Evolutionary conservation across 2,113 vertebrate species (phyloP).

Genomic region (Patagioenas fasciata): DNA sequence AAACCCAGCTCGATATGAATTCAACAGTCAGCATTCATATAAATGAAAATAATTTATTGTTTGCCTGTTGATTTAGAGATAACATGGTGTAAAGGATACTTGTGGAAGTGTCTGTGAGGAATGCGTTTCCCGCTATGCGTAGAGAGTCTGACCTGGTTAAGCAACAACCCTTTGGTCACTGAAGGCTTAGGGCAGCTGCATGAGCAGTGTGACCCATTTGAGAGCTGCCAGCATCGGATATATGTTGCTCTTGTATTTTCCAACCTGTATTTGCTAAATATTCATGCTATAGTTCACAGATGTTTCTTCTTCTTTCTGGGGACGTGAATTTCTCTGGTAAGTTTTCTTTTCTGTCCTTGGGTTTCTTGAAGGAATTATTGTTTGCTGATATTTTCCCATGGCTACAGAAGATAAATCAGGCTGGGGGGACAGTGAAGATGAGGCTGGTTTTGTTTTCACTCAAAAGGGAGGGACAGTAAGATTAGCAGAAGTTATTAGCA

Average conservation of each 20-base stretch:
- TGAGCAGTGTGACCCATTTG: background rate
- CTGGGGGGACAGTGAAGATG: background rate
- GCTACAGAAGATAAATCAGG: background rate
- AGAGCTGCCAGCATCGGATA: background rate
- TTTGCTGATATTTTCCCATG: background rate
- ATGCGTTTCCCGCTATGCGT: background rate
- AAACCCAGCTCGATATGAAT: background rate
- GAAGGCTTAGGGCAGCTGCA: background rate
- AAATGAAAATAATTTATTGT: background rate
- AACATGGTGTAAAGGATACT: background rate
- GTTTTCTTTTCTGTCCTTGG: background rate
- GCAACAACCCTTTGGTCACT: background rate
- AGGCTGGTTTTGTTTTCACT: background rate
- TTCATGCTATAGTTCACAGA: background rate
- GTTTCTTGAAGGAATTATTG: background rate
- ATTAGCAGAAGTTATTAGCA: background rate
- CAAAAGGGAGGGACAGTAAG: background rate
- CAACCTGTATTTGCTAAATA: background rate
- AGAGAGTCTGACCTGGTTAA: background rate
- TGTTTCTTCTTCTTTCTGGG: background rate
- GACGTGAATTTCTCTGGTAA: background rate
- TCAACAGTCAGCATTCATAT: background rate
- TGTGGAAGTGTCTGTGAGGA: background rate
- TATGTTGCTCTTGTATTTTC: background rate
- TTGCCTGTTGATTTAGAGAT: background rate